Evolutionary conservation across 2,797 vertebrate genomes (phyloP).

Genomic region (Gobio occitaniae): DNA sequence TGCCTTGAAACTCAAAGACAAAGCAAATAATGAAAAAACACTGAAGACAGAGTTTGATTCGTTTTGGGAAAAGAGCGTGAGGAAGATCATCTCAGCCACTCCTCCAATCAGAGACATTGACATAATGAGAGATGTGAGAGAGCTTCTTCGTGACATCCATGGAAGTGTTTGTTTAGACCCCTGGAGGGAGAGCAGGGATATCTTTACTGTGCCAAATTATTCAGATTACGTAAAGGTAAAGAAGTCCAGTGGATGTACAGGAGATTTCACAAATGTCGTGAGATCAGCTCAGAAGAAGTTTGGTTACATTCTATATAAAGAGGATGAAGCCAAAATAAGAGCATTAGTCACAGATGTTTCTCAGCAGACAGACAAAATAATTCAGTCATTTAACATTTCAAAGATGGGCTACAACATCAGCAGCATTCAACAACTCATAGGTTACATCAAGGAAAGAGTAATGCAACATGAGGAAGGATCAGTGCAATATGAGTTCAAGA

Average conservation of each 20-base stretch:
- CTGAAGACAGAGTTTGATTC: background rate
- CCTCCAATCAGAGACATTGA: background rate
- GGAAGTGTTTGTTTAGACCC: background rate
- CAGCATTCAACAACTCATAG: background rate
- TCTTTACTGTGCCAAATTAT: background rate
- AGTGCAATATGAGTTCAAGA: background rate
- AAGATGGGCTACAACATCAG: constrained; percentile 11
- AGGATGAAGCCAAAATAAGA: background rate
- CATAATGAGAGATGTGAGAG: background rate
- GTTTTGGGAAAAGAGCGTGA: background rate
- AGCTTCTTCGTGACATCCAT: background rate
- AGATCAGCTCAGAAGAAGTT: background rate
- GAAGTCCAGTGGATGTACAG: background rate
- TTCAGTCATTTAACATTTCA: background rate
- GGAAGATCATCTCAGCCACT: background rate
- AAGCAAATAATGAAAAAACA: background rate
- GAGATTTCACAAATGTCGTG: fast-evolving
- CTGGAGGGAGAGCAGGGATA: background rate
- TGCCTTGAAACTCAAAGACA: background rate
- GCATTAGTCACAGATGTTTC: background rate
- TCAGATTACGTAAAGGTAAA: background rate
- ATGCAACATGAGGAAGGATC: background rate
- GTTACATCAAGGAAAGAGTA: background rate
- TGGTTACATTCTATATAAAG: background rate
- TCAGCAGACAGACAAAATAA: background rate